Conservation (phyloP, 2,888 invertebrate species). For the Drosophila trichaetosa region DNA sequence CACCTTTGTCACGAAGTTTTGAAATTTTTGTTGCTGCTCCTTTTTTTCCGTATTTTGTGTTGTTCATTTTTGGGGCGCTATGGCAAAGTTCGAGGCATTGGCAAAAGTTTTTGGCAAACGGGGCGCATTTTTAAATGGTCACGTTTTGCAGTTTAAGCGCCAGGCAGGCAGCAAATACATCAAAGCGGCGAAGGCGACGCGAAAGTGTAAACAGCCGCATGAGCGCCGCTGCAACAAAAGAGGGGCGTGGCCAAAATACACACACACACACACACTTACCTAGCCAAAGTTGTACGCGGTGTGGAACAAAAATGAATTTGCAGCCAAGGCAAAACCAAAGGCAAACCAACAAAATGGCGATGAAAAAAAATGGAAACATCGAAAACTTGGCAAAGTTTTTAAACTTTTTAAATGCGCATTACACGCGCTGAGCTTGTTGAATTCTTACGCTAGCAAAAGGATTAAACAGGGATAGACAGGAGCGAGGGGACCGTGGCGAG, state of each 20-base stretch:
- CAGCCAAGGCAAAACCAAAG: slow-evolving; percentile 35
- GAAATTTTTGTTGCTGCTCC: slow-evolving; percentile 16
- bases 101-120: slow-evolving; percentile 77
- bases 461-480: background rate
- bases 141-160: slow-evolving; percentile 83
- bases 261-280: slow-evolving; percentile 3
- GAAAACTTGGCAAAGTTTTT: slow-evolving; percentile 72
- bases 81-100: slow-evolving; percentile 71
- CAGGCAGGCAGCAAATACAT: slow-evolving; percentile 65
- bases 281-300: slow-evolving; percentile 67
- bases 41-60: slow-evolving; percentile 1
- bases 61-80: slow-evolving; percentile 19
- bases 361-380: slow-evolving; percentile 40
- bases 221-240: slow-evolving; percentile 38
- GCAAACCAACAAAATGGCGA: slow-evolving; percentile 16
- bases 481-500: background rate
- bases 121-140: slow-evolving; percentile 82
- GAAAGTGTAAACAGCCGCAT: slow-evolving; percentile 78
- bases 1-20: slow-evolving; percentile 74
- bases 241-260: slow-evolving; percentile 48
- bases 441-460: slow-evolving; percentile 34
- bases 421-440: slow-evolving; percentile 75
- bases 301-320: slow-evolving; percentile 62
- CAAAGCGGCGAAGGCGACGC: slow-evolving; percentile 65
- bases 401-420: slow-evolving; percentile 81